phyloP scores from a whole-genome alignment of 2,797 vertebrate species.

The Chiloscyllium punctatum region DNA sequence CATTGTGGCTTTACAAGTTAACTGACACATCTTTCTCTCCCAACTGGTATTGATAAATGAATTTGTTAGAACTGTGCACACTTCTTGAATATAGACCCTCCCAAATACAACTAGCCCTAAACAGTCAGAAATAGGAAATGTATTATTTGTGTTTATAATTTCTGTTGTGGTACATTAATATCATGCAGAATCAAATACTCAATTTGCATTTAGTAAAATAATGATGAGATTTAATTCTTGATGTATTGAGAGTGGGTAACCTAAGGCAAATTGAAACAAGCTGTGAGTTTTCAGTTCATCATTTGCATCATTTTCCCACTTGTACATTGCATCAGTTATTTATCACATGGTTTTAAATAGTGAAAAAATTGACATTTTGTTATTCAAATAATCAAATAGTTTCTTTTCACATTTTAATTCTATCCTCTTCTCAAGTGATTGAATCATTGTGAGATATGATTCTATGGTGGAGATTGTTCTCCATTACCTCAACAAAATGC shows the following conservation, averaged over 20 bases:
- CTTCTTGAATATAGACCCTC: not conserved
- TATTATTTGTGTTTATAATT: not conserved
- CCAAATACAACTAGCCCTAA: not conserved
- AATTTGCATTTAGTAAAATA: not conserved
- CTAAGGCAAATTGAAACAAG: not conserved
- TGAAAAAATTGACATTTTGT: not conserved
- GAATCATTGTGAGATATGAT: not conserved
- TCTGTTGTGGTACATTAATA: not conserved
- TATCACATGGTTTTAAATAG: not conserved
- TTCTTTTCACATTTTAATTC: not conserved
- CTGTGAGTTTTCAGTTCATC: not conserved
- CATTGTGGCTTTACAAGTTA: not conserved
- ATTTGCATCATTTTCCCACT: not conserved
- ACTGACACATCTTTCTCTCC: not conserved
- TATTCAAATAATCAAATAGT: not conserved
- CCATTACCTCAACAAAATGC: not conserved
- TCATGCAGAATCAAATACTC: not conserved
- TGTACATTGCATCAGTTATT: not conserved
- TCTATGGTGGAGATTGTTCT: not conserved
- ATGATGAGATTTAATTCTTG: not conserved
- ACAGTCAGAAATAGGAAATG: not conserved
- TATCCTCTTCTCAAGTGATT: not conserved
- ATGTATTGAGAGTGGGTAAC: not conserved
- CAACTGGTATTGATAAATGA: not conserved
- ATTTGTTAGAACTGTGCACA: not conserved